These are phyloP conservation scores for Manis crassicaudata DNA, from an alignment of 2,797 vertebrate species.

Conservation along the genomic window DNA sequence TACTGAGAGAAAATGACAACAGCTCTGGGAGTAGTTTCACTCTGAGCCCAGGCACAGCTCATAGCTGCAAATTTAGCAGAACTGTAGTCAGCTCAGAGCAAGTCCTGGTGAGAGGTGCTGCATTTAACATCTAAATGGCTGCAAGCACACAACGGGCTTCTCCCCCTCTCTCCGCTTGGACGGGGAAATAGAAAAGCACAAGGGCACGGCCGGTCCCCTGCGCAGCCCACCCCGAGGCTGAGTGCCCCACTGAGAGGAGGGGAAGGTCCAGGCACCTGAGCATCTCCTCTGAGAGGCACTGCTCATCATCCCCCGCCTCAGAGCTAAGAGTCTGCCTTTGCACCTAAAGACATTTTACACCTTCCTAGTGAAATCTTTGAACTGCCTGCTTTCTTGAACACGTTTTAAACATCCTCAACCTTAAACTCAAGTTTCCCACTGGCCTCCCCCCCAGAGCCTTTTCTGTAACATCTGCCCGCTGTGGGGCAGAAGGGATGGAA, in stretches of 20 bases:
- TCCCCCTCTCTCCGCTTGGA: background rate
- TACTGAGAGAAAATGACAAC: background rate
- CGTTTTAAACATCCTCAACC: background rate
- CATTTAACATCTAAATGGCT: background rate
- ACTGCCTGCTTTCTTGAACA: background rate
- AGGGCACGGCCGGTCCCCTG: too few relatives aligned
- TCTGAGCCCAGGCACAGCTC: background rate
- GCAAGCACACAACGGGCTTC: rapidly evolving
- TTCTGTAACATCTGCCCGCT: background rate
- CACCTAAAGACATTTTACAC: background rate
- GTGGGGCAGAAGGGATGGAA: rapidly evolving
- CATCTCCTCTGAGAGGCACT: background rate
- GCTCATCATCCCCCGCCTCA: background rate
- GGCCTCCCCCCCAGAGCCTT: background rate
- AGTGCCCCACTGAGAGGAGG: background rate
- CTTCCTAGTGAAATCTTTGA: background rate
- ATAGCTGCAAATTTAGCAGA: background rate
- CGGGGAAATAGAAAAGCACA: too few relatives aligned
- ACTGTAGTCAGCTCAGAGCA: background rate
- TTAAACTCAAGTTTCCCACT: background rate
- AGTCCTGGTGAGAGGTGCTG: background rate
- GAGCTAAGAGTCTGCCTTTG: background rate
- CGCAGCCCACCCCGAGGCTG: background rate
- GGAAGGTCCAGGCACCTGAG: rapidly evolving
- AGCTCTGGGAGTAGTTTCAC: background rate